Evolutionary conservation across 2,888 invertebrate species (phyloP).

Genomic region (Diplolepis rosae): DNA sequence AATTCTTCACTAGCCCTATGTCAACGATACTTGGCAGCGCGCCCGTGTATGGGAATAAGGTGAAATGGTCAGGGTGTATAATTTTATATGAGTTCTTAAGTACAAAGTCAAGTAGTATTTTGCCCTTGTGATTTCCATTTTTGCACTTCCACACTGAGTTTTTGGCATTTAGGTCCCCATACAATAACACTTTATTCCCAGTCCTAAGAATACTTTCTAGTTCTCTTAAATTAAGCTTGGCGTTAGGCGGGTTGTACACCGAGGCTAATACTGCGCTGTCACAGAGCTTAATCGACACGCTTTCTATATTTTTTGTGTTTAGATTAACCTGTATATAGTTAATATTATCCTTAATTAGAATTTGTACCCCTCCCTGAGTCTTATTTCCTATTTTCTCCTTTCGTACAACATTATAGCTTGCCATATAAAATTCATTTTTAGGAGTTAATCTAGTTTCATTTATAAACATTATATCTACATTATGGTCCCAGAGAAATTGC

Average conservation of each 20-base stretch:
- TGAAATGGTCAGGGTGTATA: not conserved
- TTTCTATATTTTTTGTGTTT: constrained; percentile 7
- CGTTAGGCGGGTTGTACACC: constrained; percentile 16
- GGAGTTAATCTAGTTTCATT: constrained; percentile 37
- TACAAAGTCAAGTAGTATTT: not conserved
- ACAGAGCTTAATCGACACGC: constrained; percentile 22
- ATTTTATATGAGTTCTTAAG: not conserved
- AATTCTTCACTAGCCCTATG: constrained; percentile 34
- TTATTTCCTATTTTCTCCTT: constrained; percentile 8
- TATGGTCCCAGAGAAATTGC: constrained; percentile 34
- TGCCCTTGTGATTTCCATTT: not conserved
- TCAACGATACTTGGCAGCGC: not conserved
- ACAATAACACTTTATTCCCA: constrained; percentile 34
- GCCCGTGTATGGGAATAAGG: not conserved
- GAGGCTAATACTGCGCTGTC: constrained; percentile 12
- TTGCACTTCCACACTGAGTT: not conserved
- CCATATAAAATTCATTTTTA: constrained; percentile 16
- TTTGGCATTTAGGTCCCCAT: not conserved
- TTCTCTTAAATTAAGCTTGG: constrained; percentile 28
- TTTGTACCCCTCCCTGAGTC: not conserved
- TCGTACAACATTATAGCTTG: constrained; percentile 2
- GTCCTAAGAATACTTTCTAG: constrained; percentile 37
- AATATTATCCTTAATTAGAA: not conserved
- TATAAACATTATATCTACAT: constrained; percentile 42
- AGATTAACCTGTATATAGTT: not conserved